Evolutionary conservation across 2,888 invertebrate species (phyloP).

Genomic region (Sarcophaga variegata): DNA sequence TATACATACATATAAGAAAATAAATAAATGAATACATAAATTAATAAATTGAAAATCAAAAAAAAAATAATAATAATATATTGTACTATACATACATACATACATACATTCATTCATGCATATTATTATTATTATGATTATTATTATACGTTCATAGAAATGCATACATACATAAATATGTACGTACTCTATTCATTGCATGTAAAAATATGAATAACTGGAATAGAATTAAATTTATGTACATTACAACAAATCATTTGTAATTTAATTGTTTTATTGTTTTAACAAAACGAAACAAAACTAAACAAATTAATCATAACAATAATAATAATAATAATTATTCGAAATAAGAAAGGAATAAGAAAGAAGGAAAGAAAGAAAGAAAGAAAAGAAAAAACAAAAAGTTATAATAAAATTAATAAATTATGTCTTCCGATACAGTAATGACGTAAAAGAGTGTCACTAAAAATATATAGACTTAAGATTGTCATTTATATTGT

Average conservation of each 20-base stretch:
- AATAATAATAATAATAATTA: slow-evolving; percentile 50
- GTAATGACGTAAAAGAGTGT: slow-evolving; percentile 64
- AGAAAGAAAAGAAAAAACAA: no score
- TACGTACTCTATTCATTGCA: neutral
- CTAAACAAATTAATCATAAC: slow-evolving; percentile 40
- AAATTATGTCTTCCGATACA: slow-evolving; percentile 69
- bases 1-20: neutral
- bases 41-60: no score
- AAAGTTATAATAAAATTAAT: slow-evolving; percentile 47
- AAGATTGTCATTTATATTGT: slow-evolving; percentile 42
- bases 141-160: neutral
- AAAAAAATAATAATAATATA: neutral
- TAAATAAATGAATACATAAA: neutral
- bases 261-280: slow-evolving; percentile 29
- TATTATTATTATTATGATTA: slow-evolving; percentile 8
- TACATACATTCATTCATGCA: neutral
- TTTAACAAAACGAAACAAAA: neutral
- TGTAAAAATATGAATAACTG: neutral
- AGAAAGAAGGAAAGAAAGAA: no score
- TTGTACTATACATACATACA: slow-evolving; percentile 7
- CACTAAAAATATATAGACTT: slow-evolving; percentile 57
- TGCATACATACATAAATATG: neutral
- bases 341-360: slow-evolving; percentile 31
- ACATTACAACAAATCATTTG: slow-evolving; percentile 14
- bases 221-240: neutral